Conservation (phyloP, 2,888 invertebrate genomes). For the Drosophila trichaetosa region DNA sequence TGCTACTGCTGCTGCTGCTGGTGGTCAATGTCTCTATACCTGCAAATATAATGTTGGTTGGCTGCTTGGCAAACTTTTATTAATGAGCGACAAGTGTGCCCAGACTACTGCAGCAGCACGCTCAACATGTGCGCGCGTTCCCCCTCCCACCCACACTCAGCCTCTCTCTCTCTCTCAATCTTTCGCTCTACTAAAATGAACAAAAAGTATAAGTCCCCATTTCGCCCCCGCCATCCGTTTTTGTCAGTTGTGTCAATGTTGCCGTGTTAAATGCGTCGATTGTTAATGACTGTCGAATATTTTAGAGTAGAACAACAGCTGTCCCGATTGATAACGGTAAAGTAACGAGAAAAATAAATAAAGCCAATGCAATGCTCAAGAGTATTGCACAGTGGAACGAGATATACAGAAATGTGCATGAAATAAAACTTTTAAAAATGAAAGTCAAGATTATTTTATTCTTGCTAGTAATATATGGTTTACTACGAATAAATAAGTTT, state of each 20-base stretch:
- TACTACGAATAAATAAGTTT: neutral
- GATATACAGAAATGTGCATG: neutral
- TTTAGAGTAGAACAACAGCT: conserved; percentile 63
- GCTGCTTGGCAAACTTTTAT: conserved; percentile 65
- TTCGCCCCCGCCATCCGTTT: neutral
- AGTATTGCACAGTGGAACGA: conserved; percentile 31
- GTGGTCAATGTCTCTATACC: conserved; percentile 78
- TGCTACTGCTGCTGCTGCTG: conserved; percentile 21
- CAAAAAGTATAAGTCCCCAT: conserved; percentile 30
- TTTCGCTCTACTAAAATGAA: neutral
- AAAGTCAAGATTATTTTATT: neutral
- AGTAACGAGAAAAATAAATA: conserved; percentile 15
- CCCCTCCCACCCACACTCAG: neutral
- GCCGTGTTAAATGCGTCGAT: conserved; percentile 37
- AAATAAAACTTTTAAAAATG: neutral
- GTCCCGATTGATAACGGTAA: conserved; percentile 62
- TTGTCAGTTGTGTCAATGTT: conserved; percentile 26
- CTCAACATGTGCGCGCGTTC: conserved; percentile 64
- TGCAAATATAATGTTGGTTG: conserved; percentile 71
- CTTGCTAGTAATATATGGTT: neutral
- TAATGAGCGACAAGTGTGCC: conserved; percentile 79
- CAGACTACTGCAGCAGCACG: conserved; percentile 45
- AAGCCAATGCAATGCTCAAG: conserved; percentile 1
- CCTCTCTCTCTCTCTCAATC: neutral
- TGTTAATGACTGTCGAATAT: conserved; percentile 72